Conservation (phyloP, 2,113 vertebrate genomes). For the Pseudopodoces humilis region DNA sequence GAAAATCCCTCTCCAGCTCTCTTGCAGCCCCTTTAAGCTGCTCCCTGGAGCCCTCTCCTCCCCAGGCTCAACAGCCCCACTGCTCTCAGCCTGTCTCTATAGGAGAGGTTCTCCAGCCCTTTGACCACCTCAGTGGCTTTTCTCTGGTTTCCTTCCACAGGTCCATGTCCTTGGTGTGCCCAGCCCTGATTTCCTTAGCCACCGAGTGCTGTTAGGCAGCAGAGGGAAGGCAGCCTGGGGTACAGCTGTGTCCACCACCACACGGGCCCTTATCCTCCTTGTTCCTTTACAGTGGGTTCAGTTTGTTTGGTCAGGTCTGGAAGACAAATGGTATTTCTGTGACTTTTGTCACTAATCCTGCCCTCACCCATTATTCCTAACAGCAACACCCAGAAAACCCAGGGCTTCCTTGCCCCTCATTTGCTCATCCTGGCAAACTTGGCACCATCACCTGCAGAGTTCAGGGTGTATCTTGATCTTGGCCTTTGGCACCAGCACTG, state of each 20-base stretch:
- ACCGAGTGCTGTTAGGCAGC: neutral
- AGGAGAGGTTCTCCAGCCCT: neutral
- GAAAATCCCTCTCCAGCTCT: neutral
- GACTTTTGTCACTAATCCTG: neutral
- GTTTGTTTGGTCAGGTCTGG: neutral
- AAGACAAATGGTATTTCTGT: neutral
- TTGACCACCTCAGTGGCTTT: too few relatives aligned
- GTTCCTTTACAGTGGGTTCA: neutral
- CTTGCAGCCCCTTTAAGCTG: neutral
- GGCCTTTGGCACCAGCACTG: neutral
- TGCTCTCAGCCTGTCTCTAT: neutral
- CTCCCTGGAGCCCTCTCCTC: neutral
- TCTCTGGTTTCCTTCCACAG: neutral
- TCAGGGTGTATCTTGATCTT: neutral
- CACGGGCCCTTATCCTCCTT: rapidly evolving
- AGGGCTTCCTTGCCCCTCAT: neutral
- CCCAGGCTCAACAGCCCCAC: neutral
- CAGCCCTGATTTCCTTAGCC: neutral
- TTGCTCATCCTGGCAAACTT: neutral
- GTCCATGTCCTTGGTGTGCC: neutral
- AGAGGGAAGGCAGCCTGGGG: neutral
- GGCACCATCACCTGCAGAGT: neutral
- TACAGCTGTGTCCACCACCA: neutral
- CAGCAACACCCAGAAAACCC: rapidly evolving
- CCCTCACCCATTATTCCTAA: neutral